phyloP scores from a whole-genome alignment of 2,888 invertebrate species.

The Noctua fimbriata region DNA sequence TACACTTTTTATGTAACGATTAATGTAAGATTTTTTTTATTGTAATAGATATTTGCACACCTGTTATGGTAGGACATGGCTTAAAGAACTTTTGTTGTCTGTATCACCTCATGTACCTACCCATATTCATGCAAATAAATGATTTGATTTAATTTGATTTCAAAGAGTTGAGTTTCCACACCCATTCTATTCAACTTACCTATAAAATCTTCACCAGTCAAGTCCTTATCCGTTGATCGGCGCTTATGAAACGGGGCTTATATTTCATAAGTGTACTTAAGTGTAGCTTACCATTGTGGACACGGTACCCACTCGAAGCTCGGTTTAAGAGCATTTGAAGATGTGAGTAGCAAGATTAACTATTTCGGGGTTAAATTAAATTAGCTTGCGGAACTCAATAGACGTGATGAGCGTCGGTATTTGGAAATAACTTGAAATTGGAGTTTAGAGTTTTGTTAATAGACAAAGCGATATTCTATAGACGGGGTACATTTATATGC shows the following conservation, averaged over 20 bases:
- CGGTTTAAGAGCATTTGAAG: background rate
- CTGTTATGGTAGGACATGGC: no score
- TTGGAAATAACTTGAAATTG: background rate
- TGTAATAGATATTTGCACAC: no score
- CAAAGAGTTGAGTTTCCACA: background rate
- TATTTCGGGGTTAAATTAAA: background rate
- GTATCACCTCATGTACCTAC: no score
- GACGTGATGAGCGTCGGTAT: background rate
- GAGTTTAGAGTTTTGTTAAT: background rate
- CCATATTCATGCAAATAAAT: no score
- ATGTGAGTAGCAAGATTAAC: background rate
- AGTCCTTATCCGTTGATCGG: background rate
- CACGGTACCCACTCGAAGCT: slow-evolving; percentile 5
- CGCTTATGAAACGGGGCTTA: background rate
- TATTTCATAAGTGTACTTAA: background rate
- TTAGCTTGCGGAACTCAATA: background rate
- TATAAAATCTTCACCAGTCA: background rate
- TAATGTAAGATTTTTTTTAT: no score
- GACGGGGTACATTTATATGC: no score
- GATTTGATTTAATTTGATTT: no score
- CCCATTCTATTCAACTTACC: background rate
- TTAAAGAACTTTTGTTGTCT: no score
- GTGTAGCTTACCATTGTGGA: background rate
- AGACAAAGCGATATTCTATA: background rate
- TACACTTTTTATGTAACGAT: no score